Conservation (phyloP, 1,140 invertebrate species). For the Drosophila funebris region DNA sequence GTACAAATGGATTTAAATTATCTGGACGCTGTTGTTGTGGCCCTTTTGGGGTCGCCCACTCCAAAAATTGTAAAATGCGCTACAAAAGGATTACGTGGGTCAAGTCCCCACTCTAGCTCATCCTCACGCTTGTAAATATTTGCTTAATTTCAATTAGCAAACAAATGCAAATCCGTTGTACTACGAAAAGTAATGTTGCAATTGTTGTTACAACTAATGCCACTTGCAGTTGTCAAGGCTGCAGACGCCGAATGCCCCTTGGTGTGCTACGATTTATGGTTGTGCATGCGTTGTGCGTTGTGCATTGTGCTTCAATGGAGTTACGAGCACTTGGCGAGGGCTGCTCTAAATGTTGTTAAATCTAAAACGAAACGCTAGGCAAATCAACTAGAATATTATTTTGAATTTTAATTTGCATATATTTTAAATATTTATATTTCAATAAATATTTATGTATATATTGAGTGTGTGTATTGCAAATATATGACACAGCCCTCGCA, state of each 20-base stretch:
- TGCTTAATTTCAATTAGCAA: constrained; percentile 82
- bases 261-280: constrained; percentile 48
- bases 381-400: no score
- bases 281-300: no score
- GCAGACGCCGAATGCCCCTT: constrained; percentile 49
- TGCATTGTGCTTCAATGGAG: constrained; percentile 28
- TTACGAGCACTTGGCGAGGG: constrained; percentile 17
- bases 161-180: constrained; percentile 80
- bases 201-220: constrained; percentile 67
- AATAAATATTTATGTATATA: neutral
- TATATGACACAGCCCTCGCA: neutral
- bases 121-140: constrained; percentile 52
- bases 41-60: constrained; percentile 26
- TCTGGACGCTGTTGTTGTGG: constrained; percentile 28
- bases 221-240: constrained; percentile 79
- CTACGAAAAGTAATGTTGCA: constrained; percentile 66
- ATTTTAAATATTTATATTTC: no score
- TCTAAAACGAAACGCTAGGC: no score
- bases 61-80: constrained; percentile 64
- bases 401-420: neutral
- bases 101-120: constrained; percentile 32
- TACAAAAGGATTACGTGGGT: constrained; percentile 84
- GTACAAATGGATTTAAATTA: constrained; percentile 83
- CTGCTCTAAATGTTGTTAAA: neutral
- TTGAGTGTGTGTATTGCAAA: neutral